phyloP scores from a whole-genome alignment of 2,113 vertebrate species.

The Peromyscus californicus region DNA sequence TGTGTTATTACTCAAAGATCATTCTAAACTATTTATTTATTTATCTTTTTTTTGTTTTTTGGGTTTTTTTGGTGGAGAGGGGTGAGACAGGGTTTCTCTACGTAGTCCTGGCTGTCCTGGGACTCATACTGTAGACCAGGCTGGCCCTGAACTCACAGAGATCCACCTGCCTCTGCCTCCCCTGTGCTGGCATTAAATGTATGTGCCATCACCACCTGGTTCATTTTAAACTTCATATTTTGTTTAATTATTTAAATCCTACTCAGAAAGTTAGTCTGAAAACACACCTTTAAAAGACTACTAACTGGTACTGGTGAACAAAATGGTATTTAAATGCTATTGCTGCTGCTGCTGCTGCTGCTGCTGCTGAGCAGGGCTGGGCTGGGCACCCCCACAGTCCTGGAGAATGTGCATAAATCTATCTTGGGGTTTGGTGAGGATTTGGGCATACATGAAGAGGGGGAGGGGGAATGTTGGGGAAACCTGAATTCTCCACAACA shows the following conservation, averaged over 20 bases:
- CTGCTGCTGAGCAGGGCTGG: neutral
- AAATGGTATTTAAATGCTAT: neutral
- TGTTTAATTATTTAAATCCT: constrained; percentile 20
- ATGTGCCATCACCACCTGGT: neutral
- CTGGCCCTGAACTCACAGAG: neutral
- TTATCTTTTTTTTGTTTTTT: no score
- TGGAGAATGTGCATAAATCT: neutral
- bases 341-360: neutral
- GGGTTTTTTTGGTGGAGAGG: neutral
- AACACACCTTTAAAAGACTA: constrained; percentile 10
- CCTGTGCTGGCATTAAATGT: neutral
- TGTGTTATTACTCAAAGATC: neutral
- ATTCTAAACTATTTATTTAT: neutral
- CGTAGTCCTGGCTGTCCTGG: neutral
- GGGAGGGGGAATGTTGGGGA: neutral
- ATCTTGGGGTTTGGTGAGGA: neutral
- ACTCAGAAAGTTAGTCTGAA: constrained; percentile 33
- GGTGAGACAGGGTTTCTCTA: neutral
- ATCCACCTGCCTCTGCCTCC: neutral
- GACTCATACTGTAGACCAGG: neutral
- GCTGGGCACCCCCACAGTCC: neutral
- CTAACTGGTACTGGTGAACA: neutral
- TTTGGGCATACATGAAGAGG: neutral
- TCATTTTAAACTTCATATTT: neutral
- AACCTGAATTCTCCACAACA: constrained; percentile 17